phyloP scores from a whole-genome alignment of 2,888 invertebrate genomes.

The Argynnis bischoffii region DNA sequence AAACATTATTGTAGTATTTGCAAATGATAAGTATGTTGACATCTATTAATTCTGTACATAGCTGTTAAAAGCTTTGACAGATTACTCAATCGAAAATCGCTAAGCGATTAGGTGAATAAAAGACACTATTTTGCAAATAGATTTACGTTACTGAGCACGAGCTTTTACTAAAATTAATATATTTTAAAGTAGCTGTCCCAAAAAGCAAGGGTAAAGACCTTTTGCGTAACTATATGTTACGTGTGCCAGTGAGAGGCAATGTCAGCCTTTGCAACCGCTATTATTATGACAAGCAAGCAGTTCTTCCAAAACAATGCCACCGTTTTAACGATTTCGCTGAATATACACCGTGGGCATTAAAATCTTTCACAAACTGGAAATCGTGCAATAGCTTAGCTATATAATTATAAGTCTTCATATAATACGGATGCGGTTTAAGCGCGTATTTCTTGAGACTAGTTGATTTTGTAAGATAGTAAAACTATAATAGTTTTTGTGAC shows the following conservation, averaged over 20 bases:
- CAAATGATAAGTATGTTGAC: slow-evolving; percentile 46
- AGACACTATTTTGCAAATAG: slow-evolving; percentile 47
- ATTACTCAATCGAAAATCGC: slow-evolving; percentile 58
- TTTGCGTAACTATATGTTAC: slow-evolving; percentile 76
- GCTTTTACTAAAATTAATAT: slow-evolving; percentile 74
- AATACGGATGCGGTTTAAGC: slow-evolving; percentile 10
- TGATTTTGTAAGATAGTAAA: background rate
- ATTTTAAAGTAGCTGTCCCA: slow-evolving; percentile 73
- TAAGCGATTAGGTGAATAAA: slow-evolving; percentile 44
- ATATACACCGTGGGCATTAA: slow-evolving; percentile 19
- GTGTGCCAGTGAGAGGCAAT: slow-evolving; percentile 78
- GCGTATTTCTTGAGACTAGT: background rate
- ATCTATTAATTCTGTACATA: slow-evolving; percentile 45
- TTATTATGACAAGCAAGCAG: slow-evolving; percentile 65
- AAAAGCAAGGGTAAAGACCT: slow-evolving; percentile 80
- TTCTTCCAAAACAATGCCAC: slow-evolving; percentile 51
- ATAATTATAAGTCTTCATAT: slow-evolving; percentile 17
- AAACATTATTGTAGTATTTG: too few relatives aligned
- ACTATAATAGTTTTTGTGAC: background rate
- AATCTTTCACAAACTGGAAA: slow-evolving; percentile 30
- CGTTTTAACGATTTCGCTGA: slow-evolving; percentile 36
- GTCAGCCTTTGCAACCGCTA: slow-evolving; percentile 65
- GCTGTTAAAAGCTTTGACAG: slow-evolving; percentile 54
- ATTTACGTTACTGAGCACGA: slow-evolving; percentile 38
- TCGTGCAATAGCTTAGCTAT: slow-evolving; percentile 22